A percentile compares a stretch with the other conserved stretches of the same genome.
Conservation (phyloP, 2,113 vertebrate species). For the Marcusenius ussheri region DNA sequence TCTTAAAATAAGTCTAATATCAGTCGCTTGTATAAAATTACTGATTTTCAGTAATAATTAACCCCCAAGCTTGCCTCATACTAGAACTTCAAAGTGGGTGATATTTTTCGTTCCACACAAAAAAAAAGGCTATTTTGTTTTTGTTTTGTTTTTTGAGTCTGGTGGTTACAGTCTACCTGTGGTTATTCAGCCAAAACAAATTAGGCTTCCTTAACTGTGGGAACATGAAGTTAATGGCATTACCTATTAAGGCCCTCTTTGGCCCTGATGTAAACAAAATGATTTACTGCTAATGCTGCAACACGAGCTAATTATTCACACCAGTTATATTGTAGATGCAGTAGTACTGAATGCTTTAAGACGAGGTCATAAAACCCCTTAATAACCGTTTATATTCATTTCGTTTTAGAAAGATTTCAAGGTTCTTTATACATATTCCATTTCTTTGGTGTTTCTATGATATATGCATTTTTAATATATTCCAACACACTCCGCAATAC, state of each 20-base stretch:
- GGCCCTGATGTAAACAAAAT: slow-evolving; percentile 8
- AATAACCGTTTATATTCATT: background rate
- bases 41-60: background rate
- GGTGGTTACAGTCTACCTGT: background rate
- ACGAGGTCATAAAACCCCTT: background rate
- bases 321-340: background rate
- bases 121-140: background rate
- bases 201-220: background rate
- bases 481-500: background rate
- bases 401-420: background rate
- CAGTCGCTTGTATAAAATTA: background rate
- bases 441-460: background rate
- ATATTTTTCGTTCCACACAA: background rate
- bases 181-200: background rate
- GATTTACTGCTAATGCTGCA: background rate
- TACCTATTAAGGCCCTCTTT: background rate
- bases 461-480: background rate
- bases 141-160: background rate
- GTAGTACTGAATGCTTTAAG: background rate
- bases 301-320: background rate
- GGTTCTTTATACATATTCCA: background rate
- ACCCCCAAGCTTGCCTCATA: background rate
- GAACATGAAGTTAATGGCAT: background rate
- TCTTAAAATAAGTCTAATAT: background rate
- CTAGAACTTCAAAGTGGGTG: background rate